Percentiles rank a stretch among this genome's conserved stretches.
Conservation (phyloP, 2,797 vertebrate species). For the Alectoris magna region DNA sequence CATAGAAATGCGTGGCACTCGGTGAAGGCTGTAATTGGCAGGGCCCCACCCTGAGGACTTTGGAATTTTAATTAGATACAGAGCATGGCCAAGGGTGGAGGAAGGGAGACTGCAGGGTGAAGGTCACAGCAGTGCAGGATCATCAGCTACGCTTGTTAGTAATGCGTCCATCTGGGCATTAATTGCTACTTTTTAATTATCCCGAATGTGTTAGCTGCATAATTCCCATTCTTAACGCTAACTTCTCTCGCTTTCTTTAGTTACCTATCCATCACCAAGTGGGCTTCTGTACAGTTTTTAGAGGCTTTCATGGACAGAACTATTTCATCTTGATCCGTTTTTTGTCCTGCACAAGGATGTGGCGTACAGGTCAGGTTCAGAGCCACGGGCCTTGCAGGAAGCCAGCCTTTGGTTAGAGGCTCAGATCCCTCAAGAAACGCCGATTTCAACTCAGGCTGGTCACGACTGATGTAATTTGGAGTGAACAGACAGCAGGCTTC, state of each 20-base stretch:
- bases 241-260: neutral
- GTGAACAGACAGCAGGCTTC: neutral
- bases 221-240: neutral
- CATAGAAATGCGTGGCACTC: conserved; percentile 40
- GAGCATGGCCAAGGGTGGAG: conserved; percentile 24
- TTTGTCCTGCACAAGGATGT: neutral
- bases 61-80: conserved; percentile 46
- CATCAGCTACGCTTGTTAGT: neutral
- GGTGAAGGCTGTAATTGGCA: conserved; percentile 49
- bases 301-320: neutral
- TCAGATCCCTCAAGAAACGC: neutral
- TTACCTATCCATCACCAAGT: neutral
- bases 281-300: neutral
- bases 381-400: neutral
- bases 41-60: conserved; percentile 56
- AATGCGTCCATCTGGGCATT: neutral
- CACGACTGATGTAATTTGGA: fast-evolving
- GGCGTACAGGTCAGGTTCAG: fast-evolving
- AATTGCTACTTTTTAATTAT: neutral
- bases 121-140: conserved; percentile 17
- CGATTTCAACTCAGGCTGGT: neutral
- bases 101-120: neutral
- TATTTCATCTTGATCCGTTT: neutral
- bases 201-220: neutral
- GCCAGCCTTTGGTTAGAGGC: neutral